Conservation (phyloP, 2,888 invertebrate genomes). For the Spilarctia lutea region DNA sequence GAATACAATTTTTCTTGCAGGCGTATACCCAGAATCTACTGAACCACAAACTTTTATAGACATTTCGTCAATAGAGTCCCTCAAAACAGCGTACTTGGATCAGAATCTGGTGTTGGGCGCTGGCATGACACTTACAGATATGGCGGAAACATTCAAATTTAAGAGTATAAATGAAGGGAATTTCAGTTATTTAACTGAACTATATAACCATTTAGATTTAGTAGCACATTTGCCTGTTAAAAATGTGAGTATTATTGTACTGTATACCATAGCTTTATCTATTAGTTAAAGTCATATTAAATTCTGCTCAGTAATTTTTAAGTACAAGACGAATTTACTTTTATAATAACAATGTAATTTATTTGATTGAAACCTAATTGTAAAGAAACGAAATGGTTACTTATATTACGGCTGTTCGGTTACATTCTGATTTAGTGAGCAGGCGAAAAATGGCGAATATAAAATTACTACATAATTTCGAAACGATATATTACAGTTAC, state of each 20-base stretch:
- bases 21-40: slow-evolving; percentile 75
- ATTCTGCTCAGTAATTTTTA: too few relatives aligned
- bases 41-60: slow-evolving; percentile 87
- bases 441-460: too few relatives aligned
- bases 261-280: too few relatives aligned
- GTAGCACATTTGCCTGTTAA: slow-evolving; percentile 91
- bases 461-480: too few relatives aligned
- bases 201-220: slow-evolving; percentile 88
- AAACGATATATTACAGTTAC: too few relatives aligned
- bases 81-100: slow-evolving; percentile 71
- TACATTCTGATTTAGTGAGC: too few relatives aligned
- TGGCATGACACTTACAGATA: slow-evolving; percentile 84
- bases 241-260: slow-evolving; percentile 86
- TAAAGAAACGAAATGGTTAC: too few relatives aligned
- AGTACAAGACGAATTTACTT: too few relatives aligned
- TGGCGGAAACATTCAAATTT: slow-evolving; percentile 80
- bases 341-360: too few relatives aligned
- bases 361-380: too few relatives aligned
- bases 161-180: slow-evolving; percentile 72
- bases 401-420: too few relatives aligned
- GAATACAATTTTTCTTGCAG: slow-evolving; percentile 56
- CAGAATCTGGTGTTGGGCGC: slow-evolving; percentile 86
- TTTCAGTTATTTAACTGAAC: slow-evolving; percentile 86
- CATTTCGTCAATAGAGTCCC: slow-evolving; percentile 85
- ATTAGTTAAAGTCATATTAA: too few relatives aligned